Conservation (phyloP, 2,797 vertebrate species). For the Ceryle rudis region DNA sequence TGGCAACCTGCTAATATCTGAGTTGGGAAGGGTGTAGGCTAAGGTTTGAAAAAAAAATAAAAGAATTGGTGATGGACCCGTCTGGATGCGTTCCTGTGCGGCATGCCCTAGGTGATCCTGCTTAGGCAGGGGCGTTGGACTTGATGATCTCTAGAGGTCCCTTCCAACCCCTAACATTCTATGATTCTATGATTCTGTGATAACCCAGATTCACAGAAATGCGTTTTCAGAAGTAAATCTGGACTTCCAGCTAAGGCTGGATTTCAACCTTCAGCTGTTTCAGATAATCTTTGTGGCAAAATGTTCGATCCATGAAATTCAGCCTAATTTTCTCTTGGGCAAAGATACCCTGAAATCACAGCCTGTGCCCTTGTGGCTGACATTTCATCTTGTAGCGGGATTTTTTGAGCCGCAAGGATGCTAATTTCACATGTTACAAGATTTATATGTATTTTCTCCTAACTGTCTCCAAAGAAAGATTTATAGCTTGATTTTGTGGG, state of each 20-base stretch:
- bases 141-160: no score
- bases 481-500: background rate
- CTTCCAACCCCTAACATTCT: no score
- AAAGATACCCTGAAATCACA: background rate
- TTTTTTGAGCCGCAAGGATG: background rate
- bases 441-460: background rate
- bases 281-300: background rate
- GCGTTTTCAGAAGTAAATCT: background rate
- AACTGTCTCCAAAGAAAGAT: background rate
- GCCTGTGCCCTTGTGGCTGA: background rate
- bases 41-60: background rate
- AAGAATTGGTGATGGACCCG: no score
- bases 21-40: background rate
- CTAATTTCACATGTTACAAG: background rate
- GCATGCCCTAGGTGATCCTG: no score
- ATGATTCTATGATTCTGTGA: no score
- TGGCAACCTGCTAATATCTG: background rate
- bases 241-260: background rate
- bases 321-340: background rate
- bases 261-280: background rate
- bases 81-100: no score
- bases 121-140: no score
- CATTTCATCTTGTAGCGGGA: background rate
- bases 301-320: background rate
- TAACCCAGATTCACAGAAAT: background rate